These are phyloP conservation scores for Trachelus troglodyta DNA, from an alignment of 2,888 invertebrate genomes.

Conservation along the genomic window DNA sequence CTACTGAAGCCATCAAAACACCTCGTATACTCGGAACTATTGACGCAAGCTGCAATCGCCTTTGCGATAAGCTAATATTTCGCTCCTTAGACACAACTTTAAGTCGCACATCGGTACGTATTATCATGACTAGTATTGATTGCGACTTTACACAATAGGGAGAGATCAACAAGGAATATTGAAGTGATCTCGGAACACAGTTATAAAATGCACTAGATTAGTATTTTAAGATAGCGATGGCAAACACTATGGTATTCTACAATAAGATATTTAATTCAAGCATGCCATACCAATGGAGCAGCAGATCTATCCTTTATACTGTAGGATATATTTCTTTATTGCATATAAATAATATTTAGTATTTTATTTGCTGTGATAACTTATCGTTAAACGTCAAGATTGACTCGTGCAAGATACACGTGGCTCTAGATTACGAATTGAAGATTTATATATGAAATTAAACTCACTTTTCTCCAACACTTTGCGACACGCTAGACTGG, in stretches of 20 bases:
- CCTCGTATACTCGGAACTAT: conserved; percentile 1
- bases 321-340: background rate
- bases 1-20: conserved; percentile 31
- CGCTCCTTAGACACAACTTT: conserved; percentile 4
- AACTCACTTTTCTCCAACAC: background rate
- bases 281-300: background rate
- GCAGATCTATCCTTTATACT: background rate
- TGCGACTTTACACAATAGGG: background rate
- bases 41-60: conserved; percentile 10
- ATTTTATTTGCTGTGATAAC: background rate
- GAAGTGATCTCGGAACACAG: background rate
- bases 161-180: background rate
- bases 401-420: background rate
- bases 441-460: background rate
- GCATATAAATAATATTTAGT: background rate
- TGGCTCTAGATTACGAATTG: background rate
- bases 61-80: background rate
- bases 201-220: background rate
- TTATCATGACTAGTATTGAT: no score
- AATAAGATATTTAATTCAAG: background rate
- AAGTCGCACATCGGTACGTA: background rate
- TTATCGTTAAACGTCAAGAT: background rate
- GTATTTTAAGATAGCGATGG: background rate
- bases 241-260: background rate
- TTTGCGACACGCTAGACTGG: background rate